Percentiles rank a stretch among this genome's conserved stretches.
phyloP scores from a whole-genome alignment of 30 jellyfish, hydroid and myxozoan species.

The Chrysaora quinquecirrha region DNA sequence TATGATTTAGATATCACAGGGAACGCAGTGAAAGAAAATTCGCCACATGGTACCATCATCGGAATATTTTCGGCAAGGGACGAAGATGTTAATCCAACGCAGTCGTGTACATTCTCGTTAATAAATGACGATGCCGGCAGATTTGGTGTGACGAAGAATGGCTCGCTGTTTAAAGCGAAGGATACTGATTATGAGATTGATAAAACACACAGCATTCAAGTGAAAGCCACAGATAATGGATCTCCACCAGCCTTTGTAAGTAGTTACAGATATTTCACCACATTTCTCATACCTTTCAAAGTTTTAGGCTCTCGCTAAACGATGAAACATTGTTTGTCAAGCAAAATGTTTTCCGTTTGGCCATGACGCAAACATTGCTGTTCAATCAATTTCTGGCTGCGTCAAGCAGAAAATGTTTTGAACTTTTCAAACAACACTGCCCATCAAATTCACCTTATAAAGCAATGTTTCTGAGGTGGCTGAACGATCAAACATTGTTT shows the following conservation, averaged over 20 bases:
- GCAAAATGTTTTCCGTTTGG: too few relatives aligned
- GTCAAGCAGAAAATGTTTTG: too few relatives aligned
- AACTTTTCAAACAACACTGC: too few relatives aligned
- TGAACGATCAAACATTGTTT: too few relatives aligned
- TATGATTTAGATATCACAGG: slow-evolving; percentile 43
- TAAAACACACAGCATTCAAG: slow-evolving; percentile 58
- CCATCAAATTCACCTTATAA: too few relatives aligned
- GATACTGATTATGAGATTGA: slow-evolving; percentile 73
- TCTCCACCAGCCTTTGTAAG: slow-evolving; percentile 75
- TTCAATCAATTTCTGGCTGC: too few relatives aligned
- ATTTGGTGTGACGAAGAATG: slow-evolving; percentile 50
- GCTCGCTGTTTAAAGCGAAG: slow-evolving; percentile 35
- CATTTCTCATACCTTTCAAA: too few relatives aligned
- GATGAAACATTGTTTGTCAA: too few relatives aligned
- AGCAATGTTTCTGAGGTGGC: too few relatives aligned
- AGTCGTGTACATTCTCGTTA: slow-evolving; percentile 49
- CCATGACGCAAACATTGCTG: too few relatives aligned
- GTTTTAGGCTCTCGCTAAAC: too few relatives aligned
- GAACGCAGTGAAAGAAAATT: slow-evolving; percentile 68
- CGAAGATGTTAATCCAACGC: slow-evolving; percentile 74
- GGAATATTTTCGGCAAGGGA: slow-evolving; percentile 73
- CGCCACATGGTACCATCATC: slow-evolving; percentile 53
- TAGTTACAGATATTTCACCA: too few relatives aligned
- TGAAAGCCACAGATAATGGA: slow-evolving; percentile 87
- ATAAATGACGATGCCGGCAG: slow-evolving; percentile 66